These are phyloP conservation scores for Drosophila ironensis DNA, from an alignment of 1,140 invertebrate genomes.

Conservation along the genomic window DNA sequence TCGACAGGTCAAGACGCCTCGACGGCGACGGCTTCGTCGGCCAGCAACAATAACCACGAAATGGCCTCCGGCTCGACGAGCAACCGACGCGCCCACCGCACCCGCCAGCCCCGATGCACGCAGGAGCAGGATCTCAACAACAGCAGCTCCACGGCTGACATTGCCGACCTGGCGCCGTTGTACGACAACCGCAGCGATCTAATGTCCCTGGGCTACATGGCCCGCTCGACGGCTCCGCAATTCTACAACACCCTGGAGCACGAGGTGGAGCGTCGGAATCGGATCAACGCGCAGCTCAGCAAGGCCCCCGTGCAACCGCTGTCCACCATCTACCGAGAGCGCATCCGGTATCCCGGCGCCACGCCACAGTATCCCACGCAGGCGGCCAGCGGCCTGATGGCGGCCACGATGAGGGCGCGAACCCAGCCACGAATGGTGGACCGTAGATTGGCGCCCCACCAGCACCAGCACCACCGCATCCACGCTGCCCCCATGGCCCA, in stretches of 20 bases:
- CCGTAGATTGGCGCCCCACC: conserved; percentile 81
- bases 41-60: conserved; percentile 40
- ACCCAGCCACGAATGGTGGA: conserved; percentile 85
- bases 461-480: conserved; percentile 68
- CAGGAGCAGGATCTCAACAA: conserved; percentile 71
- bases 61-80: conserved; percentile 9
- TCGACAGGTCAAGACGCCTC: conserved; percentile 64
- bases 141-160: conserved; percentile 67
- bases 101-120: conserved; percentile 25
- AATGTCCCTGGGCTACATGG: conserved; percentile 74
- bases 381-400: conserved; percentile 52
- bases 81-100: conserved; percentile 36
- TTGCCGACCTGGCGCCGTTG: conserved; percentile 64
- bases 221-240: conserved; percentile 59
- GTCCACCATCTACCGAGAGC: conserved; percentile 74
- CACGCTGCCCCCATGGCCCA: conserved; percentile 51
- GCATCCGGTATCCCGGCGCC: conserved; percentile 60
- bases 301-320: conserved; percentile 48
- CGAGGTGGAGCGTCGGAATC: conserved; percentile 77
- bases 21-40: conserved; percentile 62
- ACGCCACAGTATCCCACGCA: conserved; percentile 62
- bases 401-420: conserved; percentile 69
- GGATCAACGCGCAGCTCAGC: conserved; percentile 77
- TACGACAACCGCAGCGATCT: conserved; percentile 78
- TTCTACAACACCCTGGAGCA: conserved; percentile 77